phyloP scores from a whole-genome alignment of 2,113 vertebrate species.

The Orthonyx spaldingii region DNA sequence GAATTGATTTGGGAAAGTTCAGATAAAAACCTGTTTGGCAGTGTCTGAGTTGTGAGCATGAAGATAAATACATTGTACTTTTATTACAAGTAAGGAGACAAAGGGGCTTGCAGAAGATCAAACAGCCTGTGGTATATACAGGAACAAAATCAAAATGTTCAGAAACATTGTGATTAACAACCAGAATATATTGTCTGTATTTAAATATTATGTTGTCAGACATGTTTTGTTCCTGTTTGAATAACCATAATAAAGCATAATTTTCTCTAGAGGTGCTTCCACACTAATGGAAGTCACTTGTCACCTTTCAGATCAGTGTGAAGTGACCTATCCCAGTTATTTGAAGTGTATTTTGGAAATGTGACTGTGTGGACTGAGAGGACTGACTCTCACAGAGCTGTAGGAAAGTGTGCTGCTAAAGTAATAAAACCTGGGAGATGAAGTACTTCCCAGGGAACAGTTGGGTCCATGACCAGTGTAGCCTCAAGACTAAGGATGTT shows the following conservation, averaged over 20 bases:
- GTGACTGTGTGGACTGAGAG: not conserved
- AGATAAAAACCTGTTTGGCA: constrained; percentile 24
- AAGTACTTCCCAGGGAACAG: not conserved
- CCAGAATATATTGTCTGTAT: not conserved
- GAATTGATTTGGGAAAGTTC: constrained; percentile 25
- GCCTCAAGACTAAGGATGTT: not conserved
- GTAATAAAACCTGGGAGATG: not conserved
- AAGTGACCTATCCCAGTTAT: not conserved
- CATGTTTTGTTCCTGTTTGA: constrained; percentile 6
- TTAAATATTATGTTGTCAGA: not conserved
- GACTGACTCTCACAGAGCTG: not conserved
- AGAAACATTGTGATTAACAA: not conserved
- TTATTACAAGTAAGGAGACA: not conserved
- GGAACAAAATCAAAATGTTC: not conserved
- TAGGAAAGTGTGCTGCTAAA: not conserved
- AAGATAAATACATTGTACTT: constrained; percentile 32
- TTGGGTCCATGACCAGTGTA: not conserved
- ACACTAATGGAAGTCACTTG: not conserved
- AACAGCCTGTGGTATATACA: not conserved
- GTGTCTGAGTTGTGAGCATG: not conserved
- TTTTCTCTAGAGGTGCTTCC: constrained; percentile 8
- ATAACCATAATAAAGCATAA: not conserved
- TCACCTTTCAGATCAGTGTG: not conserved
- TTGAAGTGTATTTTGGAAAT: not conserved
- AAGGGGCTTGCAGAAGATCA: not conserved